Percentiles rank a stretch among this genome's conserved stretches.
Evolutionary conservation across 2,113 vertebrate species (phyloP).

Genomic region (Charina bottae): DNA sequence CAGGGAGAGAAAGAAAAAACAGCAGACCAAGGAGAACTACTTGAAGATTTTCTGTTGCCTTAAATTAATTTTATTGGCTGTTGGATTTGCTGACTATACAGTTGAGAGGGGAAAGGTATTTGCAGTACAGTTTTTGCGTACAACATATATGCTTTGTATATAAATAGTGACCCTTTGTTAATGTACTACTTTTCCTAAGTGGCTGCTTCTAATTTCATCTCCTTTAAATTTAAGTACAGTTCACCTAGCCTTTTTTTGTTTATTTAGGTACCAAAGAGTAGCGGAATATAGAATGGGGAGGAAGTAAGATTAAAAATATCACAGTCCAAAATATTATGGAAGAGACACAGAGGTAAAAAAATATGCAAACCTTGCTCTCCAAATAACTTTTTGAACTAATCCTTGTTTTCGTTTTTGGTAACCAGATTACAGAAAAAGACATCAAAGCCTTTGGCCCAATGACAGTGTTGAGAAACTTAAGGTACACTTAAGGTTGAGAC

Average conservation of each 20-base stretch:
- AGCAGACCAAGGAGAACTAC: background rate
- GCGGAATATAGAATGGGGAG: background rate
- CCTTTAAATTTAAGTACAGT: conserved; percentile 51
- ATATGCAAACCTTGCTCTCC: conserved; percentile 21
- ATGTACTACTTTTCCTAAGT: conserved; percentile 41
- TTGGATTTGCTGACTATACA: background rate
- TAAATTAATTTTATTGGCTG: background rate
- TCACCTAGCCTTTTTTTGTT: conserved; percentile 47
- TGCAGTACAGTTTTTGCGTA: background rate
- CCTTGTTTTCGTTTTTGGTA: conserved; percentile 28
- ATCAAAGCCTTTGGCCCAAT: conserved; percentile 41
- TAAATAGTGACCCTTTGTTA: conserved; percentile 6
- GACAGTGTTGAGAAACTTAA: conserved; percentile 56
- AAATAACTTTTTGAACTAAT: conserved; percentile 54
- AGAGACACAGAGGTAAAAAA: background rate
- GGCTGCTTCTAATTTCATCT: conserved; percentile 32
- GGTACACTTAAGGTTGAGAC: too few species aligned
- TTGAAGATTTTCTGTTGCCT: background rate
- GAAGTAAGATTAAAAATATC: conserved; percentile 23
- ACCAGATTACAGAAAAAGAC: conserved; percentile 51
- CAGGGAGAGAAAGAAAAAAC: background rate
- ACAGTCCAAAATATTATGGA: background rate
- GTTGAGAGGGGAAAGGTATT: background rate
- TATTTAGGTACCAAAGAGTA: conserved; percentile 26
- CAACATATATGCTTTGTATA: conserved; percentile 14